Percentiles rank a stretch among this genome's conserved stretches.
Conservation (phyloP, 2,113 vertebrate species). For the Chaetodon trifascialis region DNA sequence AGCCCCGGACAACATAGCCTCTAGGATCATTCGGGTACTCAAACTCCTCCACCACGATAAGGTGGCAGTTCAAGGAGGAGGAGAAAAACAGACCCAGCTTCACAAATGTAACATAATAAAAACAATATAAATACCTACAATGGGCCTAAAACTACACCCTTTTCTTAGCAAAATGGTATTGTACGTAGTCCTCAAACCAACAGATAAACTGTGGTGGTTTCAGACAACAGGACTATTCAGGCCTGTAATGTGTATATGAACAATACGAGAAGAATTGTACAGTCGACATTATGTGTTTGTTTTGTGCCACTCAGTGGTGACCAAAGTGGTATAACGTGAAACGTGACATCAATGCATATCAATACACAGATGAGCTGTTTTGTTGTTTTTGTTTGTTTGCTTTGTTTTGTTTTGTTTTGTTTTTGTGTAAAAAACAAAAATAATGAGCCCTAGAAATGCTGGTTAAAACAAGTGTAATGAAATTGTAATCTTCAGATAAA, state of each 20-base stretch:
- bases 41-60: too few relatives aligned
- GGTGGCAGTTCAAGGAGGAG: too few relatives aligned
- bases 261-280: neutral
- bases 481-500: constrained; percentile 55
- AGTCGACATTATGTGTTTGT: neutral
- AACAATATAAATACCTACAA: too few relatives aligned
- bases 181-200: neutral
- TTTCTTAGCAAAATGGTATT: too few relatives aligned
- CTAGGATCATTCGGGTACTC: too few relatives aligned
- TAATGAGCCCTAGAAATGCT: neutral
- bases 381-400: neutral
- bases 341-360: neutral
- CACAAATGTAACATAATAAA: neutral
- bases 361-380: neutral
- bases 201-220: neutral
- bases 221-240: neutral
- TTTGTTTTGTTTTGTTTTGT: neutral
- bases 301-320: neutral
- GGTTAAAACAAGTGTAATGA: constrained; percentile 15
- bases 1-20: too few relatives aligned
- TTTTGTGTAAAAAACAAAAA: neutral
- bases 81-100: neutral
- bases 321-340: neutral
- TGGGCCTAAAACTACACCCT: too few relatives aligned
- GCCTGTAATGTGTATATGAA: neutral